A percentile compares a stretch with the other conserved stretches of the same genome.
These are phyloP conservation scores for Chaenocephalus aceratus DNA, from an alignment of 2,113 vertebrate species.

Conservation along the genomic window DNA sequence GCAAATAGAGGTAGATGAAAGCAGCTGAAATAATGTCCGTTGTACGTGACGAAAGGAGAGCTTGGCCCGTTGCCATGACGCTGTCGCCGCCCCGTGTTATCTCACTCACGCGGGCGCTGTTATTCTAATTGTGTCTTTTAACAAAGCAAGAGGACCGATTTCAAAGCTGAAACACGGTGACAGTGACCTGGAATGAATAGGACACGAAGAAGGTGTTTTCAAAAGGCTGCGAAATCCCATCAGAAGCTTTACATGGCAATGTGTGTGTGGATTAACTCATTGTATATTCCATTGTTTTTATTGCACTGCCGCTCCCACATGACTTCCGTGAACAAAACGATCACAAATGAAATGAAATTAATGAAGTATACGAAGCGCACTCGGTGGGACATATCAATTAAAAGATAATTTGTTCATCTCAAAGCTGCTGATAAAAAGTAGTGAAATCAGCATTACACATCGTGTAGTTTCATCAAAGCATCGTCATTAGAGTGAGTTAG, in stretches of 20 bases:
- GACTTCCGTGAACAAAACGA: not conserved
- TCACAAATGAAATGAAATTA: conserved; percentile 1
- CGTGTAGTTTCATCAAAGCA: conserved; percentile 11
- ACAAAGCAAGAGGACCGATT: conserved; percentile 52
- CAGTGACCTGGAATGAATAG: conserved; percentile 44
- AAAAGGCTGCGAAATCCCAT: not conserved
- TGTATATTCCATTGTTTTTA: conserved; percentile 3
- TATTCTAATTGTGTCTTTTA: conserved; percentile 53
- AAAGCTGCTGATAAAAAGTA: not conserved
- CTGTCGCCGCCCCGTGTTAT: conserved; percentile 61
- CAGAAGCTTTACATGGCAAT: not conserved
- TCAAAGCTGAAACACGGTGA: conserved; percentile 42
- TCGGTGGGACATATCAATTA: conserved; percentile 5
- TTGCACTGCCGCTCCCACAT: not conserved
- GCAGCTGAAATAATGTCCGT: conserved; percentile 65
- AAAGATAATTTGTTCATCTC: not conserved
- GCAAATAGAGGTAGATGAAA: conserved; percentile 66
- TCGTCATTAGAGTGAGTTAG: conserved; percentile 1
- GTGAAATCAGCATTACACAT: conserved; percentile 27
- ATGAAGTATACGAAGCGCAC: not conserved
- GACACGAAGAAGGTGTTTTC: conserved; percentile 11
- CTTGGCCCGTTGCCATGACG: conserved; percentile 51
- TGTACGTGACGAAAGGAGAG: conserved; percentile 64
- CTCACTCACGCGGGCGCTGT: conserved; percentile 55
- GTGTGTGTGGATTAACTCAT: not conserved